phyloP scores from a whole-genome alignment of 2,888 invertebrate species.

The Galeopsomyia nigrocyanea region DNA sequence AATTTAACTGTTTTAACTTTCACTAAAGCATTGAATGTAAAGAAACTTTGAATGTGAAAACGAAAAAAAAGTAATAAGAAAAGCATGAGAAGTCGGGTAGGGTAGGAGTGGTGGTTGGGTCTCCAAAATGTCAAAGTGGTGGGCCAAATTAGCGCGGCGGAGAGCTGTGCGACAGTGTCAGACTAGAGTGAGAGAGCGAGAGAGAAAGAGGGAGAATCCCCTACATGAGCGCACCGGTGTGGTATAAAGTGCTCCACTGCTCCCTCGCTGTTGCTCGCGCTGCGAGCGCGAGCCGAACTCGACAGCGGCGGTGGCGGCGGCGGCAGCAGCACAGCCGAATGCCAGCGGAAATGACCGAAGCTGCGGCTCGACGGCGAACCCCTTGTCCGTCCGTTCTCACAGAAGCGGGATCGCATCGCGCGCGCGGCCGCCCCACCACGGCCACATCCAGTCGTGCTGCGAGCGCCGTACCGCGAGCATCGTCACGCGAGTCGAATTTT shows the following conservation, averaged over 20 bases:
- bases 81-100: slow-evolving; percentile 9
- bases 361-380: slow-evolving; percentile 53
- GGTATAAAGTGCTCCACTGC: background rate
- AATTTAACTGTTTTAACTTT: too few relatives aligned
- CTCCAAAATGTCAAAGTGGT: slow-evolving; percentile 32
- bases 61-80: slow-evolving; percentile 28
- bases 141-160: slow-evolving; percentile 21
- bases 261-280: slow-evolving; percentile 2
- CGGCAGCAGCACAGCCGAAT: slow-evolving; percentile 47
- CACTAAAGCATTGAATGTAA: too few relatives aligned
- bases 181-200: background rate
- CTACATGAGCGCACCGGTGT: background rate
- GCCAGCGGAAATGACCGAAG: slow-evolving; percentile 55
- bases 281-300: background rate
- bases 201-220: background rate
- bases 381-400: slow-evolving; percentile 51
- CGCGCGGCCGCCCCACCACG: slow-evolving; percentile 57
- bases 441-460: slow-evolving; percentile 66
- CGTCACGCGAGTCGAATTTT: slow-evolving; percentile 26
- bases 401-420: slow-evolving; percentile 51
- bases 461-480: slow-evolving; percentile 62
- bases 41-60: background rate
- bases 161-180: background rate
- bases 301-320: too few relatives aligned
- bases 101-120: slow-evolving; percentile 22